Percentiles rank a stretch among this genome's conserved stretches.
These are phyloP conservation scores for Arion vulgaris DNA, from an alignment of 1,140 invertebrate genomes.

Conservation along the genomic window DNA sequence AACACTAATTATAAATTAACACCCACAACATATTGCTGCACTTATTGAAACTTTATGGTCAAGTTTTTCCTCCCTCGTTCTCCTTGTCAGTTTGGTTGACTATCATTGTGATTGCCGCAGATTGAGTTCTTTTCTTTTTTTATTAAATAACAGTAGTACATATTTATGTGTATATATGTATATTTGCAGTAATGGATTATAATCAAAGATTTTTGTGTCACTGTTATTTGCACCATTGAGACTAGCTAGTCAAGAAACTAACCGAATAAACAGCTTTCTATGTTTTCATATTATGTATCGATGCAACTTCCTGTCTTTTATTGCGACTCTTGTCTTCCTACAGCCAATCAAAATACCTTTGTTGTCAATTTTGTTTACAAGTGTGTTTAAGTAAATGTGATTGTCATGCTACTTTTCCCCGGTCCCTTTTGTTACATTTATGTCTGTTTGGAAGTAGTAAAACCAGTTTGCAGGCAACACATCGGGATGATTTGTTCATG, in stretches of 20 bases:
- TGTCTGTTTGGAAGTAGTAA: background rate
- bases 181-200: conserved; percentile 22
- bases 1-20: no score
- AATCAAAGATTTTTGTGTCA: conserved; percentile 34
- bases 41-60: no score
- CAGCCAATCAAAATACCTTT: conserved; percentile 39
- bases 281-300: conserved; percentile 7
- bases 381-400: background rate
- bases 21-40: no score
- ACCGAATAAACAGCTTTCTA: conserved; percentile 16
- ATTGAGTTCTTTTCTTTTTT: background rate
- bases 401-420: background rate
- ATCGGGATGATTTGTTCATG: background rate
- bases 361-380: conserved; percentile 6
- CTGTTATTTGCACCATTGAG: background rate
- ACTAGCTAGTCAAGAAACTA: conserved; percentile 17
- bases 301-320: conserved; percentile 31
- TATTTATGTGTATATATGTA: conserved; percentile 34
- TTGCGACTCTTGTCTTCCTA: conserved; percentile 25
- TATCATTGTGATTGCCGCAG: background rate
- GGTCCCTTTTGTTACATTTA: background rate
- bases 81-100: background rate
- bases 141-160: background rate
- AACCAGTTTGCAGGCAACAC: background rate
- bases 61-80: background rate